Base-by-base conservation (phyloP, 2,888 invertebrate species). In the Augochlorella aurata region DNA sequence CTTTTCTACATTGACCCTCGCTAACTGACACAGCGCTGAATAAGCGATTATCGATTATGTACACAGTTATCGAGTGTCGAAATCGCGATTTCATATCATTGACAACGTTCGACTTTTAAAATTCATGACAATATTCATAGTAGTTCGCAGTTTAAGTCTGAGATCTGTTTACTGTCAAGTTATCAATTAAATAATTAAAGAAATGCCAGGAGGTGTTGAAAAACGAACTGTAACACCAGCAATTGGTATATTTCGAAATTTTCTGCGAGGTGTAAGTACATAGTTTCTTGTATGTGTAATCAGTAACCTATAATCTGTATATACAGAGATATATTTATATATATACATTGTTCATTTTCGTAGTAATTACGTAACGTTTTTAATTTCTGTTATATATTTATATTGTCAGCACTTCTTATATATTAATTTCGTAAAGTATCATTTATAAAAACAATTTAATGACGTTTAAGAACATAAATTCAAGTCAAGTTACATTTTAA, bases 251-350 rank as follows among this genome's bases (percentile, higher is more conserved):
- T 0, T 90, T 44, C 88, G 86, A 44, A 45, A 45, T 8, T 1
- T 88, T 29, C 16, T 77, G 4, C 87, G 90, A 24, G 89, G 90
- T 73, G 90, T 90, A 88, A 88, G 90, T 87, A 21, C 66, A 72
- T 66, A 29, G 82, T 18, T n/a, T 12, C 54, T 16, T 10, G 54
- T 63, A 71, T 24, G 44, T 44, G n/a, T 12, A 49, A 8, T 49
- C 49, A 18, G 16, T 18, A 47, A 16, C 18, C 16, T 18, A 58
- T 10, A 18, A 24, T 21, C 47, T n/a, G n/a, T n/a, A n/a, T n/a
- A n/a, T n/a, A n/a, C n/a, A n/a, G n/a, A n/a, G n/a, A n/a, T n/a
- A n/a, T n/a, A n/a, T n/a, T n/a, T n/a, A n/a, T n/a, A n/a, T n/a
- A n/a, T 61, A 2, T 72, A 29, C 1, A 12, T 61, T 18, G 16